Evolutionary conservation across 2,888 invertebrate species (phyloP).

Genomic region (Agrochola lota): DNA sequence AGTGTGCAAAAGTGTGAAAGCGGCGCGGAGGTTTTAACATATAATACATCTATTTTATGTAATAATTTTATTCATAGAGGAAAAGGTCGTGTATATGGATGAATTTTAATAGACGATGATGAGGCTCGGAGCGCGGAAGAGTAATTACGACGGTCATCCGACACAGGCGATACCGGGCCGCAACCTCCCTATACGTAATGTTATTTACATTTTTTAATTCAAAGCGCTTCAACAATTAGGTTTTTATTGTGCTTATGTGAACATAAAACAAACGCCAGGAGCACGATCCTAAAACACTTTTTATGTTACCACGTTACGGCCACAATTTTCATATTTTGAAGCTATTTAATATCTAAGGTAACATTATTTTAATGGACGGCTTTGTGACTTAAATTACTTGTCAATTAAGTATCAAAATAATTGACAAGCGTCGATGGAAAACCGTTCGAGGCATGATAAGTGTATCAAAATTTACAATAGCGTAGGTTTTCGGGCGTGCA

Average conservation of each 20-base stretch:
- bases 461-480: slow-evolving; percentile 67
- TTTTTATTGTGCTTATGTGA: slow-evolving; percentile 65
- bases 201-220: slow-evolving; percentile 70
- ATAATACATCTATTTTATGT: slow-evolving; percentile 66
- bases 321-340: slow-evolving; percentile 34
- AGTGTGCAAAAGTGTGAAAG: slow-evolving; percentile 14
- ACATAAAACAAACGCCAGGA: slow-evolving; percentile 53
- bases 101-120: slow-evolving; percentile 86
- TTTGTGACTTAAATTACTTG: slow-evolving; percentile 44
- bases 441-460: slow-evolving; percentile 31
- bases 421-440: slow-evolving; percentile 41
- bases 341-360: slow-evolving; percentile 33
- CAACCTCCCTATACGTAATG: slow-evolving; percentile 52
- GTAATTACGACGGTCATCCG: slow-evolving; percentile 79
- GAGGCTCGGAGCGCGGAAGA: slow-evolving; percentile 75
- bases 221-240: slow-evolving; percentile 62
- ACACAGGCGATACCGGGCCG: slow-evolving; percentile 63
- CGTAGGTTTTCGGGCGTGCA: slow-evolving; percentile 66
- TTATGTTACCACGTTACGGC: slow-evolving; percentile 47
- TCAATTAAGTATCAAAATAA: slow-evolving; percentile 49
- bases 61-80: slow-evolving; percentile 81
- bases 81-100: slow-evolving; percentile 80
- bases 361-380: slow-evolving; percentile 12
- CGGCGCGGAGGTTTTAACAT: slow-evolving; percentile 30
- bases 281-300: slow-evolving; percentile 57